Percentiles rank a stretch among this genome's conserved stretches.
phyloP scores from a whole-genome alignment of 2,888 invertebrate species.

The Zelleria hepariella region DNA sequence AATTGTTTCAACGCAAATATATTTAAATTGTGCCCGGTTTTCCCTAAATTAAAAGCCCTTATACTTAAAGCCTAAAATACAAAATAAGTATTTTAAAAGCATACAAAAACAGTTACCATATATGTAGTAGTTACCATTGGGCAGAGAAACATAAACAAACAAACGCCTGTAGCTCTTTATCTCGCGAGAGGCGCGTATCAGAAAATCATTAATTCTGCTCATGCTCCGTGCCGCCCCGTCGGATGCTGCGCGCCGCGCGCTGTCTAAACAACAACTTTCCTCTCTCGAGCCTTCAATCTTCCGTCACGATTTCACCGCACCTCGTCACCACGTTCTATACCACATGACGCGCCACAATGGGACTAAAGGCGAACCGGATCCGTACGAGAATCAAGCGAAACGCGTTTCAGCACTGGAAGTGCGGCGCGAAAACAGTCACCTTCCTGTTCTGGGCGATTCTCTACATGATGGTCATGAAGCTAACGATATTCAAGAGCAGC shows the following conservation, averaged over 20 bases:
- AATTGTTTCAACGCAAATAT: too few relatives aligned
- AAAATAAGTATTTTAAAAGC: too few relatives aligned
- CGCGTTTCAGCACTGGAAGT: constrained; percentile 48
- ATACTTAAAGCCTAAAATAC: too few relatives aligned
- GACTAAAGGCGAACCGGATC: constrained; percentile 3
- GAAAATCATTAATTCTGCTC: constrained; percentile 66
- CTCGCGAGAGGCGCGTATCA: constrained; percentile 24
- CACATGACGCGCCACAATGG: constrained; percentile 8
- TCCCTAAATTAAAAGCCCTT: too few relatives aligned
- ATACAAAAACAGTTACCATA: too few relatives aligned
- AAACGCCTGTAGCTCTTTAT: not conserved
- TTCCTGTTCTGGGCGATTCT: constrained; percentile 62
- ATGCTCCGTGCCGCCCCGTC: constrained; percentile 48
- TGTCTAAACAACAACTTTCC: constrained; percentile 3
- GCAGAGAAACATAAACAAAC: not conserved
- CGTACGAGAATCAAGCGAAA: constrained; percentile 39
- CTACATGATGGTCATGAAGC: constrained; percentile 60
- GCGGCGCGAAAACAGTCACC: constrained; percentile 58
- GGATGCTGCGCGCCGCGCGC: constrained; percentile 39
- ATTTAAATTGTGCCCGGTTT: too few relatives aligned
- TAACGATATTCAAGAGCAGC: constrained; percentile 62
- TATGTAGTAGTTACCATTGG: not conserved
- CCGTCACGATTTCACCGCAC: not conserved
- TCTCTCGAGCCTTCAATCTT: not conserved
- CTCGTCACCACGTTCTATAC: not conserved